Evolutionary conservation across 2,113 vertebrate species (phyloP).

Genomic region (Poeciliopsis prolifica): DNA sequence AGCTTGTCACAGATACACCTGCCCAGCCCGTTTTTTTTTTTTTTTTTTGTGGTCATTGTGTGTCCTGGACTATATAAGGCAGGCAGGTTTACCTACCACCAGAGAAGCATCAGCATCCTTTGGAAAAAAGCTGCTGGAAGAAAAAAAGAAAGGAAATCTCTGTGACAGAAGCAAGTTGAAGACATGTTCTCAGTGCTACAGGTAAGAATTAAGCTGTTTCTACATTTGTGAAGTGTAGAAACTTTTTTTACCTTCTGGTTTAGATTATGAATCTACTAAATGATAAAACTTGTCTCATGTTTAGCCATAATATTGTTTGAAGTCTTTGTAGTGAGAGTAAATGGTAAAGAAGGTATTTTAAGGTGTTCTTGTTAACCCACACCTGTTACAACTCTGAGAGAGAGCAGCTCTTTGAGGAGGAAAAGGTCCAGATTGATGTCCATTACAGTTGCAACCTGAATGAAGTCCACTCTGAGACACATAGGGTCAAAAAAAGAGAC

Average conservation of each 20-base stretch:
- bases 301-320: not conserved
- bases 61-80: slow-evolving; percentile 66
- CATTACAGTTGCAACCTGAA: not conserved
- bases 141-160: slow-evolving; percentile 14
- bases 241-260: not conserved
- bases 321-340: not conserved
- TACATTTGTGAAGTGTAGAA: not conserved
- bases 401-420: slow-evolving; percentile 32
- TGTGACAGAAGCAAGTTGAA: slow-evolving; percentile 18
- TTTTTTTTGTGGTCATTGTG: no score
- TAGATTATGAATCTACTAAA: not conserved
- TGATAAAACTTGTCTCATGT: not conserved
- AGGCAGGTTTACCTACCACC: slow-evolving; percentile 15
- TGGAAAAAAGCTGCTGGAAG: slow-evolving; percentile 6
- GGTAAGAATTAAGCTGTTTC: slow-evolving; percentile 52
- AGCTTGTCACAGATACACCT: slow-evolving; percentile 4
- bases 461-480: not conserved
- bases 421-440: slow-evolving; percentile 5
- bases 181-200: slow-evolving; percentile 71
- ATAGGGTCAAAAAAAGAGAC: slow-evolving; percentile 3
- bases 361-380: not conserved
- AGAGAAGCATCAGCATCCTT: slow-evolving; percentile 46
- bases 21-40: no score
- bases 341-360: not conserved
- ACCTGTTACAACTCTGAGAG: slow-evolving; percentile 16